Evolutionary conservation across 2,888 invertebrate species (phyloP).

Genomic region (Tetrapedia diversipes): DNA sequence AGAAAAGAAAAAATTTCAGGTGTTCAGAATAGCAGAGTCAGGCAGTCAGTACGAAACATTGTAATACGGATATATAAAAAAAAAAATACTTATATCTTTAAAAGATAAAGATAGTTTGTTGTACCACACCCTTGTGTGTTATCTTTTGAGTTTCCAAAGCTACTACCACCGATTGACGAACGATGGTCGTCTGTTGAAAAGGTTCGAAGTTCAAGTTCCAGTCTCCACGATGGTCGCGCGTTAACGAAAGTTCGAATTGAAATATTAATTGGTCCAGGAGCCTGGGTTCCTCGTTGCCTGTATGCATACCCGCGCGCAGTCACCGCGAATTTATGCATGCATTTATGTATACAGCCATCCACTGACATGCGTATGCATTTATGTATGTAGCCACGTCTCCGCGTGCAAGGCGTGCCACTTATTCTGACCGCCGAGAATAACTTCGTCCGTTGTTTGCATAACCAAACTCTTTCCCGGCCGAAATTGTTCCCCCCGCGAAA

Average conservation of each 20-base stretch:
- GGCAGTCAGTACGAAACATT: too few relatives aligned
- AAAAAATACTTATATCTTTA: too few relatives aligned
- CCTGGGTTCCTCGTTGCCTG: constrained; percentile 27
- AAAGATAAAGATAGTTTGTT: too few relatives aligned
- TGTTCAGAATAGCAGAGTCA: too few relatives aligned
- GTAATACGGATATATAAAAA: too few relatives aligned
- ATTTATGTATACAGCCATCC: constrained; percentile 56
- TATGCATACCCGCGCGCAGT: constrained; percentile 15
- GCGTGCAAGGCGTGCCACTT: constrained; percentile 50
- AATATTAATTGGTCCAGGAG: constrained; percentile 77
- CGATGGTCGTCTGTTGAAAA: too few relatives aligned
- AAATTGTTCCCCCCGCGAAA: constrained; percentile 31
- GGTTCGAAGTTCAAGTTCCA: too few relatives aligned
- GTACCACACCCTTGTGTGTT: too few relatives aligned
- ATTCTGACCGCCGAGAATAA: constrained; percentile 50
- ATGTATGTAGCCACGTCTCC: constrained; percentile 46
- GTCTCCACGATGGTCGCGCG: too few relatives aligned
- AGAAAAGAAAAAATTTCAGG: too few relatives aligned
- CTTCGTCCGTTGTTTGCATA: constrained; percentile 55
- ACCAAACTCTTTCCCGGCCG: constrained; percentile 43
- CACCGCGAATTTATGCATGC: constrained; percentile 38
- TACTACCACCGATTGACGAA: background rate
- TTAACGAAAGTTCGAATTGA: constrained; percentile 75
- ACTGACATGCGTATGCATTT: constrained; percentile 56
- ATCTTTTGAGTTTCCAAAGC: too few relatives aligned